Base-by-base conservation (phyloP, 2,888 invertebrate genomes). In the Hirtodrosophila histrioides region DNA sequence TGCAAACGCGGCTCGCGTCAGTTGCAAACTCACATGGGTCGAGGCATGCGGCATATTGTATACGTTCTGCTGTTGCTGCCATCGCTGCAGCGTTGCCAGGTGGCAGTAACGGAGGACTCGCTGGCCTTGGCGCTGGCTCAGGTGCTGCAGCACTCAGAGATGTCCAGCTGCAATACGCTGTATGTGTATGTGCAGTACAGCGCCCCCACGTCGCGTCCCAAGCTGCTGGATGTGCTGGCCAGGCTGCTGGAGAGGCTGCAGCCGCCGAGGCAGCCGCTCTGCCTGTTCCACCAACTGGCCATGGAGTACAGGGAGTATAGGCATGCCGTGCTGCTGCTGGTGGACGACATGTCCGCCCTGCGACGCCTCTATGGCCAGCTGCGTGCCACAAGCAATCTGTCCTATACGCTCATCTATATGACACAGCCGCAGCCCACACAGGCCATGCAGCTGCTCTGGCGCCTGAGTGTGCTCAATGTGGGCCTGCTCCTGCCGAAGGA, bases 401-500 rank as follows among this genome's bases (percentile, higher is more conserved):
- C 87, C 7, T 57, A 77, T 23, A 77, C 83, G 3, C 69, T 87
- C 10, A 29, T 87, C 40, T 85, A 79, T 31, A 68, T 87, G 66
- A 41, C 75, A 27, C 36, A 49, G 33, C 57, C 82, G 3, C 74
- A 79, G 35, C 55, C 77, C 3, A 50, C 71, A 17, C 24, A 12
- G 7, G 69, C 64, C 3, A 73, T 89, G 35, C 29, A 67, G 10
- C 36, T 80, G 17, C 57, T 88, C 5, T 89, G 82, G 77, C 62
- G 66, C 1, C 76, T 74, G 9, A 84, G 87, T 48, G 72, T 88
- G 0, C 54, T 89, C 6, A 86, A 82, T 45, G 83, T 76, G 11
- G 83, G 48, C 2, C 23, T 89, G 0, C 35, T 88, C 3, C 11
- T 78, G 3, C 36, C 24, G 2, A 4, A 27, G 10, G 37, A 55